phyloP scores from a whole-genome alignment of 2,888 invertebrate species.

The Perizoma flavofasciatum region DNA sequence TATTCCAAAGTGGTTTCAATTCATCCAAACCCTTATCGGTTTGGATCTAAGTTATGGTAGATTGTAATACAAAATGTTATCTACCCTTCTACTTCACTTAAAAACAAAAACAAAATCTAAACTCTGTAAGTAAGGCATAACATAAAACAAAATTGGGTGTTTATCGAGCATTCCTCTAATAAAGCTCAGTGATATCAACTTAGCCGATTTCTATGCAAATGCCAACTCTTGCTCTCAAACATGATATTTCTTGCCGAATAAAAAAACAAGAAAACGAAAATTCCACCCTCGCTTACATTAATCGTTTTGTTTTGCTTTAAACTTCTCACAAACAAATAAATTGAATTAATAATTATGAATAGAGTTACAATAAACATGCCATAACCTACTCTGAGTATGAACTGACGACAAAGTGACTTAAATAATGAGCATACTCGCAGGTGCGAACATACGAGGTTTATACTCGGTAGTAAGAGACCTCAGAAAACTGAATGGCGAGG shows the following conservation, averaged over 20 bases:
- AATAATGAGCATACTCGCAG: no score
- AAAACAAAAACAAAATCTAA: conserved; percentile 46
- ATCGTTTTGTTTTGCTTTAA: conserved; percentile 47
- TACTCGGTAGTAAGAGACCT: no score
- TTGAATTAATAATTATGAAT: conserved; percentile 6
- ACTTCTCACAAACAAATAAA: conserved; percentile 27
- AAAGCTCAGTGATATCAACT: conserved; percentile 66
- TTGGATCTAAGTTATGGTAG: not conserved
- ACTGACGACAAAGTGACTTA: no score
- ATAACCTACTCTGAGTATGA: not conserved
- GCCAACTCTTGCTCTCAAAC: conserved; percentile 71
- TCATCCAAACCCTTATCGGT: no score
- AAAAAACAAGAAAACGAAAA: conserved; percentile 59
- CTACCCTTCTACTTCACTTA: conserved; percentile 26
- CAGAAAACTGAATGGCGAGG: not conserved
- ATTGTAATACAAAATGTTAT: not conserved
- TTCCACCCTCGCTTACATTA: conserved; percentile 60
- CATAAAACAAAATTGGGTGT: conserved; percentile 60
- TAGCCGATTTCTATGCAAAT: conserved; percentile 72
- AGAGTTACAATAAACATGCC: conserved; percentile 10
- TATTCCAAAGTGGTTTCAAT: no score
- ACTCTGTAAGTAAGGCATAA: conserved; percentile 45
- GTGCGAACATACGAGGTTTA: conserved; percentile 1
- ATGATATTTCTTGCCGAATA: conserved; percentile 60
- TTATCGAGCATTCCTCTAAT: conserved; percentile 64